These are phyloP conservation scores for Platycheirus rosarum DNA, from an alignment of 2,888 invertebrate species.

Conservation along the genomic window DNA sequence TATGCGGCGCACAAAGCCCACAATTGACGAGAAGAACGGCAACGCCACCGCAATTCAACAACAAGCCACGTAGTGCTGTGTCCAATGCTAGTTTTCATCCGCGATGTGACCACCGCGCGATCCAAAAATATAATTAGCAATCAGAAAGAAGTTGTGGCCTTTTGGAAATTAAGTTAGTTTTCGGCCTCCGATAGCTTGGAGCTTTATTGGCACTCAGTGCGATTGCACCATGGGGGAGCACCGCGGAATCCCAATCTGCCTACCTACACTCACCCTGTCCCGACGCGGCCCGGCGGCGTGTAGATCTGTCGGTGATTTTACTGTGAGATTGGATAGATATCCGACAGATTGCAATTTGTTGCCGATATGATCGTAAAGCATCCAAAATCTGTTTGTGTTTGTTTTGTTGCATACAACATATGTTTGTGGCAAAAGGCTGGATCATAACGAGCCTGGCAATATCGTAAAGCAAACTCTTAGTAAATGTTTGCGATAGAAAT, in stretches of 20 bases:
- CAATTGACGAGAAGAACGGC: conserved; percentile 50
- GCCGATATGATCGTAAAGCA: conserved; percentile 71
- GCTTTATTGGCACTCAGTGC: conserved; percentile 47
- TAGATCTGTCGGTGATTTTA: conserved; percentile 46
- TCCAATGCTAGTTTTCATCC: conserved; percentile 39
- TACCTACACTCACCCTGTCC: not conserved
- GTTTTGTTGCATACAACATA: conserved; percentile 51
- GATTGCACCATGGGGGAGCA: conserved; percentile 52
- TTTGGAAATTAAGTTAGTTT: conserved; percentile 30
- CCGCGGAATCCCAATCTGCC: conserved; percentile 18
- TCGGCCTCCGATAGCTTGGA: conserved; percentile 45
- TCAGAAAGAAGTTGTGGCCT: conserved; percentile 44
- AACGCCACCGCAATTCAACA: conserved; percentile 22
- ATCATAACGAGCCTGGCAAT: conserved; percentile 67
- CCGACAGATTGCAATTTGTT: conserved; percentile 71
- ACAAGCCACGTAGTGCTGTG: too few species aligned
- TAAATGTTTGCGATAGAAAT: conserved; percentile 74
- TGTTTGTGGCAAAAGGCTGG: conserved; percentile 50
- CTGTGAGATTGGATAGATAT: conserved; percentile 54
- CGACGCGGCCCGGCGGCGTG: not conserved
- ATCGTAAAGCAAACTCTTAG: conserved; percentile 72
- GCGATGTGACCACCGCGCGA: conserved; percentile 40
- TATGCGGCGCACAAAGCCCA: conserved; percentile 50
- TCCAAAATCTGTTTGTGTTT: conserved; percentile 61
- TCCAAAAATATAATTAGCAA: conserved; percentile 69